These are phyloP conservation scores for Argyra leucocephala DNA, from an alignment of 2,888 invertebrate species.

Conservation along the genomic window DNA sequence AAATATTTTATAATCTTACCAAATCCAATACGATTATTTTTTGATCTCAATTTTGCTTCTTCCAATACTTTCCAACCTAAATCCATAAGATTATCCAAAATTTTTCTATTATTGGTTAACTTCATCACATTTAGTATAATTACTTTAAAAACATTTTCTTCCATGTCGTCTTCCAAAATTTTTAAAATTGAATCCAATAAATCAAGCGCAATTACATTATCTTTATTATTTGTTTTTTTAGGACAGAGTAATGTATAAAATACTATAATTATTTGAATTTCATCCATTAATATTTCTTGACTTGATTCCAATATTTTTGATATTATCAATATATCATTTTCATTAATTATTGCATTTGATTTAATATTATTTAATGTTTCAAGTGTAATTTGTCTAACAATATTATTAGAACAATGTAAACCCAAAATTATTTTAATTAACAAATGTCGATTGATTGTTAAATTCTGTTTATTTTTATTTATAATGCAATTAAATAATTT, in stretches of 20 bases:
- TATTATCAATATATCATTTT: slow-evolving; percentile 27
- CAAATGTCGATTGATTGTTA: slow-evolving; percentile 25
- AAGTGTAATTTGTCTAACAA: slow-evolving; percentile 50
- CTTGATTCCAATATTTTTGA: slow-evolving; percentile 36
- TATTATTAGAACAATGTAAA: slow-evolving; percentile 47
- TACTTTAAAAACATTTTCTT: slow-evolving; percentile 25
- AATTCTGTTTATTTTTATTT: slow-evolving; percentile 21
- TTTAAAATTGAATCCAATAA: background rate
- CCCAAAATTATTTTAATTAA: slow-evolving; percentile 43
- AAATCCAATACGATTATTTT: background rate
- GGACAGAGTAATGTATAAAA: slow-evolving; percentile 53
- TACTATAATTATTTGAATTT: slow-evolving; percentile 55
- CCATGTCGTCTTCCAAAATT: slow-evolving; percentile 20
- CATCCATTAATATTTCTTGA: slow-evolving; percentile 56
- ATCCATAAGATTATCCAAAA: slow-evolving; percentile 15
- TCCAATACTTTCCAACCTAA: background rate
- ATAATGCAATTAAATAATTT: slow-evolving; percentile 32
- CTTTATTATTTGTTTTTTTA: slow-evolving; percentile 37
- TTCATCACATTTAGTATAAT: slow-evolving; percentile 29
- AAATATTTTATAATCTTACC: background rate
- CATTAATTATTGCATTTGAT: slow-evolving; percentile 20
- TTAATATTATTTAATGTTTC: slow-evolving; percentile 45
- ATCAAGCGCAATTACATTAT: background rate
- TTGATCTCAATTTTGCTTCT: background rate
- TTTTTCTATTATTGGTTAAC: slow-evolving; percentile 23